Percentiles rank a stretch among this genome's conserved stretches.
Conservation (phyloP, 2,888 invertebrate genomes). For the Leptothorax acervorum region DNA sequence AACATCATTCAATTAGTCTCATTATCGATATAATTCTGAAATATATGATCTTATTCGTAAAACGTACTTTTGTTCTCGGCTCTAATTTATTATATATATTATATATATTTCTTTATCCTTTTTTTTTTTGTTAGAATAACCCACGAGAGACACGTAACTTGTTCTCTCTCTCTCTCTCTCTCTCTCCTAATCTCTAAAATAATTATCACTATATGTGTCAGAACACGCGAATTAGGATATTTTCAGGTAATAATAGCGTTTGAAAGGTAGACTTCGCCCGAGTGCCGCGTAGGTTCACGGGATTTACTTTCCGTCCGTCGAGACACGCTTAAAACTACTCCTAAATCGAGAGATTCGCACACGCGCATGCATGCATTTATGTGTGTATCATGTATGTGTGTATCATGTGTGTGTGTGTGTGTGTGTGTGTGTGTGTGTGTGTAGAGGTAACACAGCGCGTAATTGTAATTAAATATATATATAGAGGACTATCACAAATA, state of each 20-base stretch:
- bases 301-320: constrained; percentile 55
- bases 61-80: constrained; percentile 31
- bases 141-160: constrained; percentile 2
- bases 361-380: not conserved
- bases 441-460: constrained; percentile 13
- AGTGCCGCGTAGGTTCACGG: constrained; percentile 35
- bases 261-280: constrained; percentile 49
- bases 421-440: not conserved
- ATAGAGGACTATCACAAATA: constrained; percentile 41
- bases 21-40: constrained; percentile 47
- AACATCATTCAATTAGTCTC: constrained; percentile 44
- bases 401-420: not conserved
- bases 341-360: constrained; percentile 6
- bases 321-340: constrained; percentile 40
- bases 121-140: constrained; percentile 51
- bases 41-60: constrained; percentile 47
- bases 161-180: not conserved
- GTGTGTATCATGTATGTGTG: not conserved
- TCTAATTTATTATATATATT: constrained; percentile 34
- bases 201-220: constrained; percentile 43
- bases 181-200: constrained; percentile 39
- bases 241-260: constrained; percentile 50
- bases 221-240: constrained; percentile 33
- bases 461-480: constrained; percentile 23
- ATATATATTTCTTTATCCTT: constrained; percentile 26